Base-by-base conservation (phyloP, 2,113 vertebrate genomes). In the Festucalex cinctus region DNA sequence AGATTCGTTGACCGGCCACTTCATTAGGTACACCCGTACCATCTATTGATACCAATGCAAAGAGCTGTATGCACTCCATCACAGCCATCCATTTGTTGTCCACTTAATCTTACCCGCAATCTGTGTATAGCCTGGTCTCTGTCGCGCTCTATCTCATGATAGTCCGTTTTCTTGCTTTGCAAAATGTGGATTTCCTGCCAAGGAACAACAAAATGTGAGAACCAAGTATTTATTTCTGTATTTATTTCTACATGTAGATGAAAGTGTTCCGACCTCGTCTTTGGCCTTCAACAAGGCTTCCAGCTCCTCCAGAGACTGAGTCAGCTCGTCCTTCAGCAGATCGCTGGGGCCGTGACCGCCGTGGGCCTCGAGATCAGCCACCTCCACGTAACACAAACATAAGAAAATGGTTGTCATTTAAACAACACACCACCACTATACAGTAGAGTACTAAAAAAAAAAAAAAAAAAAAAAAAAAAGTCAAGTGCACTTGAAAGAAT, bases 121-220 rank as follows among this genome's bases (percentile, higher is more conserved):
- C 94, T 95, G 85, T 93, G 94, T 57, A 94, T 92, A 0, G 91
- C 92, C 68, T 97, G 94, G 39, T 98, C 94, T 0, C 92, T 84
- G 17, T 95, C 93, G 0, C 88, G 93, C 19, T 94, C 90, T 9
- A 92, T 87, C 57, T 96, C 94, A 16, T 93, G 93, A 14, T 90
- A 88, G 1, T 93, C 79, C 0, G 86, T 84, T 24, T 90, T 95
- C 74, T 97, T 95, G 75, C 79, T 94, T 80, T 94, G 96, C 51
- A 99, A 85, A 62, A 94, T 85, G 85, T 95, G 94, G 57, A 98
- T 95, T 89, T 99, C 97, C 97, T 99, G 68, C 12, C 83, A 20
- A 65, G 6, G 76, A 78, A 28, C 2, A 43, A n/a, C 48, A 51
- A 22, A 51, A 5, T 6, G 17, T 19, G 44, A 12, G n/a, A 1